Conservation (phyloP, 2,797 vertebrate species). For the Oryzias dopingdopingensis region DNA sequence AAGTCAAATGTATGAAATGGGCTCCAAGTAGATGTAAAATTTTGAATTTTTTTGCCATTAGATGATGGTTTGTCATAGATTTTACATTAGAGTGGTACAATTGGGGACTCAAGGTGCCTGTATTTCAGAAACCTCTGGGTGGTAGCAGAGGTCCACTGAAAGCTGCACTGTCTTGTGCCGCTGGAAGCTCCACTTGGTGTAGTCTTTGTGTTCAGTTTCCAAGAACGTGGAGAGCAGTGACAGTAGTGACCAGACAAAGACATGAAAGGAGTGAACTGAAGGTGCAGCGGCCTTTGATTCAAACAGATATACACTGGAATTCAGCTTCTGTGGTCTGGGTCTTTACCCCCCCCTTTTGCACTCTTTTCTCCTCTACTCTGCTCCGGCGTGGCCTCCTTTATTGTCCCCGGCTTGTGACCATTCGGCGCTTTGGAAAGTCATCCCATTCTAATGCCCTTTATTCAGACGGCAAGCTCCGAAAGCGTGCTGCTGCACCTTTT, state of each 20-base stretch:
- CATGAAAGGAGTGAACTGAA: slow-evolving; percentile 45
- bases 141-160: slow-evolving; percentile 76
- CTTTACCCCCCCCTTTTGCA: slow-evolving; percentile 20
- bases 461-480: slow-evolving; percentile 20
- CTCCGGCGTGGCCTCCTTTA: slow-evolving; percentile 15
- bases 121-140: slow-evolving; percentile 61
- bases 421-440: slow-evolving; percentile 48
- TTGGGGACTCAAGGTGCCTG: background rate
- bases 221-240: slow-evolving; percentile 44
- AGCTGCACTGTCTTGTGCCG: slow-evolving; percentile 6
- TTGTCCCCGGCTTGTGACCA: slow-evolving; percentile 40
- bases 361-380: slow-evolving; percentile 21
- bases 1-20: too few relatives aligned
- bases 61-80: too few relatives aligned
- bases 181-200: slow-evolving; percentile 11
- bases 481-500: slow-evolving; percentile 30
- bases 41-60: too few relatives aligned
- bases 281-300: slow-evolving; percentile 50
- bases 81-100: too few relatives aligned
- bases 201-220: slow-evolving; percentile 45
- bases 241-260: slow-evolving; percentile 48
- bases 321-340: slow-evolving; percentile 19
- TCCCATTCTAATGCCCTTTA: slow-evolving; percentile 38
- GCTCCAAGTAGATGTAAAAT: too few relatives aligned
- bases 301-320: slow-evolving; percentile 40